These are phyloP conservation scores for Lagocephalus sceleratus DNA, from an alignment of 2,797 vertebrate species.

Conservation along the genomic window DNA sequence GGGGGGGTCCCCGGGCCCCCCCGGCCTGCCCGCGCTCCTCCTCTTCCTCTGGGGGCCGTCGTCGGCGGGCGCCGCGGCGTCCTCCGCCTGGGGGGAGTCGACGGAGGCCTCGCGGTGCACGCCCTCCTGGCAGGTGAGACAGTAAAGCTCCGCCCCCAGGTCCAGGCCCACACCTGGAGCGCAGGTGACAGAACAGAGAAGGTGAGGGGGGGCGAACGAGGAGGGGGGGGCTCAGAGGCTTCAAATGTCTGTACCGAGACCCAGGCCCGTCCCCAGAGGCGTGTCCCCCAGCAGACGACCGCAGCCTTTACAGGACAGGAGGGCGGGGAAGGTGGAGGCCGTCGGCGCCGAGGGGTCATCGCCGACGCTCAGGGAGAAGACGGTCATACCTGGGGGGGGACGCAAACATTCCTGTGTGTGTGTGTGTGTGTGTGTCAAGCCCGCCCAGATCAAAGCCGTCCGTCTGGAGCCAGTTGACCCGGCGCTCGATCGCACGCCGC, in stretches of 20 bases:
- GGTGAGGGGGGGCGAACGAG: background rate
- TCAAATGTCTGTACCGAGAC: constrained; percentile 53
- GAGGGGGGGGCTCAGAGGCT: background rate
- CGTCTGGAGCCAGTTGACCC: too few species aligned
- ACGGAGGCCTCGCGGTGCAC: constrained; percentile 25
- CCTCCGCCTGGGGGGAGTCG: constrained; percentile 26
- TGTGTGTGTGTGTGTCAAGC: too few species aligned
- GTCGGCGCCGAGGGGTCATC: constrained; percentile 47
- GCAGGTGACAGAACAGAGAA: background rate
- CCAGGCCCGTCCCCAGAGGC: constrained; percentile 73
- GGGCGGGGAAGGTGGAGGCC: constrained; percentile 64
- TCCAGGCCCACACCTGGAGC: constrained; percentile 73
- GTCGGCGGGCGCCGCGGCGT: constrained; percentile 1
- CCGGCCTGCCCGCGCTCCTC: background rate
- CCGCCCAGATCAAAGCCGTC: too few species aligned
- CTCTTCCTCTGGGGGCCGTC: constrained; percentile 1
- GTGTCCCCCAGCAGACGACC: constrained; percentile 77
- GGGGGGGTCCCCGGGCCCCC: constrained; percentile 2
- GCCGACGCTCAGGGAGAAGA: constrained; percentile 81
- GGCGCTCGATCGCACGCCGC: too few species aligned
- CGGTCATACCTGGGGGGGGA: constrained; percentile 74
- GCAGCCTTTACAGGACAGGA: constrained; percentile 82
- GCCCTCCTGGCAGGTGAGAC: constrained; percentile 68
- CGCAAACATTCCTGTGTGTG: too few species aligned
- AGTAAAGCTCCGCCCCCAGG: constrained; percentile 68